phyloP scores from a whole-genome alignment of 2,113 vertebrate genomes.

The Aptenodytes patagonicus region DNA sequence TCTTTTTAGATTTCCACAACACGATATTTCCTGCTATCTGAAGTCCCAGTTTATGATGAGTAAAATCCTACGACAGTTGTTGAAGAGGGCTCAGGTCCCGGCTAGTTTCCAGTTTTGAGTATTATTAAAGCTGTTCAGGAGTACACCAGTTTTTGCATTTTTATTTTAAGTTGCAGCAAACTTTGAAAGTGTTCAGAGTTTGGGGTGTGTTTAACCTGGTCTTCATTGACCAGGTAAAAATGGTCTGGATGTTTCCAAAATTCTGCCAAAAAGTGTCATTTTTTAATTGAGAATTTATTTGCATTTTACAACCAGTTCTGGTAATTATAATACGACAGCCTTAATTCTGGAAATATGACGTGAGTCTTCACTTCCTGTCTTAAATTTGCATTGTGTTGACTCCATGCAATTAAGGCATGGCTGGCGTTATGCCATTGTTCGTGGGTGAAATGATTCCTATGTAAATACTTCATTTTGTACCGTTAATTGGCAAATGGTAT shows the following conservation, averaged over 20 bases:
- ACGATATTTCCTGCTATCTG: not conserved
- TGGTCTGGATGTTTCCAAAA: not conserved
- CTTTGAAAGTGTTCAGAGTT: not conserved
- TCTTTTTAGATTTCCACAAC: not conserved
- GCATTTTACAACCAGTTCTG: not conserved
- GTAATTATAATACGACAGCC: not conserved
- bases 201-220: not conserved
- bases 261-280: not conserved
- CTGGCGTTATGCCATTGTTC: slow-evolving; percentile 51
- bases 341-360: slow-evolving; percentile 33
- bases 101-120: not conserved
- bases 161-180: not conserved
- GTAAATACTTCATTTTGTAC: slow-evolving; percentile 56
- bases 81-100: not conserved
- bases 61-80: not conserved
- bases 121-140: not conserved
- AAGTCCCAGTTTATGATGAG: not conserved
- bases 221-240: not conserved
- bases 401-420: slow-evolving; percentile 47
- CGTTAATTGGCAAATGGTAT: slow-evolving; percentile 63
- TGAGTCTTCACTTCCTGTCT: slow-evolving; percentile 42
- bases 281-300: not conserved
- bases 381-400: slow-evolving; percentile 47
- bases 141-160: not conserved
- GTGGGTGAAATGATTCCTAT: slow-evolving; percentile 60